Conservation (phyloP, 2,888 invertebrate genomes). For the Myopa testacea region DNA sequence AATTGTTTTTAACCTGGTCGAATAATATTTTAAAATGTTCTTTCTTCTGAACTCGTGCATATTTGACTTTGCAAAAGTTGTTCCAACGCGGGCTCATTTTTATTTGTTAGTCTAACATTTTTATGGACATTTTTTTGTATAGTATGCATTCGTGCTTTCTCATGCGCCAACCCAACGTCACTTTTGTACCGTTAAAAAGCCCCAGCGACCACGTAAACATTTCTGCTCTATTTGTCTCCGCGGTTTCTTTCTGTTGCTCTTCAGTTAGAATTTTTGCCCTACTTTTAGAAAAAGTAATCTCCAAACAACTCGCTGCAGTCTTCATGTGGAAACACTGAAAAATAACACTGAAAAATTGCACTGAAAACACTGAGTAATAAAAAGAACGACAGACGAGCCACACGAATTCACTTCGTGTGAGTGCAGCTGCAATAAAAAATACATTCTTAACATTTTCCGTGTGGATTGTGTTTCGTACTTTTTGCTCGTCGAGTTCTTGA, state of each 20-base stretch:
- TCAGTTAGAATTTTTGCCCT: not conserved
- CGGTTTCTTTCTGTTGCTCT: constrained; percentile 1
- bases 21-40: too few relatives aligned
- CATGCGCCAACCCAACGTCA: not conserved
- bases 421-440: constrained; percentile 17
- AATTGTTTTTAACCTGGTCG: too few relatives aligned
- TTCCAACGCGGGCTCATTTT: too few relatives aligned
- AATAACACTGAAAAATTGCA: not conserved
- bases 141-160: not conserved
- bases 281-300: constrained; percentile 4
- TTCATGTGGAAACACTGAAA: too few relatives aligned
- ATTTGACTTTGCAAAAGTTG: too few relatives aligned
- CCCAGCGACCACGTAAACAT: constrained; percentile 21
- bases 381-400: not conserved
- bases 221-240: constrained; percentile 13
- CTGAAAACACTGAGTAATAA: not conserved
- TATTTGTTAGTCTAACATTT: too few relatives aligned
- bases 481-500: not conserved
- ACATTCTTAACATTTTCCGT: not conserved
- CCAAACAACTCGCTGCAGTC: too few relatives aligned
- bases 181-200: not conserved
- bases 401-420: not conserved
- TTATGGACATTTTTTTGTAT: too few relatives aligned
- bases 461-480: not conserved
- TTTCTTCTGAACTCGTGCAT: too few relatives aligned